A percentile compares a stretch with the other conserved stretches of the same genome.
Conservation (phyloP, 2,888 invertebrate genomes). For the Lepidochrysops patricia region DNA sequence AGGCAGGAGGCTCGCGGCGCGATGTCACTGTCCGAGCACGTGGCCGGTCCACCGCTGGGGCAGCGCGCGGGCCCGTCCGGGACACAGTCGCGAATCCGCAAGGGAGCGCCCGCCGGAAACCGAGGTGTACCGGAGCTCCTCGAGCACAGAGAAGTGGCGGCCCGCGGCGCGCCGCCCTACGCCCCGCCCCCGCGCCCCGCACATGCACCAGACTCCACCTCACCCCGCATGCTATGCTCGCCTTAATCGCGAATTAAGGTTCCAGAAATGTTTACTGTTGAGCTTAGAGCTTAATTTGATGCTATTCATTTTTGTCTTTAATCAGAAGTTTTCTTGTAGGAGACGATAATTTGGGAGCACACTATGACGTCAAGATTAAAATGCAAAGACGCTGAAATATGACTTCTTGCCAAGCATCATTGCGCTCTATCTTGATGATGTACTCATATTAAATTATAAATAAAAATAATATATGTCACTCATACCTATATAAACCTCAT, state of each 20-base stretch:
- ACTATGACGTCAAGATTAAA: background rate
- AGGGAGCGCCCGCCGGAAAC: slow-evolving; percentile 69
- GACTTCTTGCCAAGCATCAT: background rate
- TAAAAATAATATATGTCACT: too few relatives aligned
- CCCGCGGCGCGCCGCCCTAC: slow-evolving; percentile 58
- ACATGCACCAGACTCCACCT: slow-evolving; percentile 69
- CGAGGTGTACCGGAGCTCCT: slow-evolving; percentile 72
- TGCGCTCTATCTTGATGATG: background rate
- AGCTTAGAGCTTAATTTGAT: slow-evolving; percentile 66
- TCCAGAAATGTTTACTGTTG: slow-evolving; percentile 68
- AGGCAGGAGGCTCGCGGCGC: slow-evolving; percentile 32
- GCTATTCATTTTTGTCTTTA: slow-evolving; percentile 45
- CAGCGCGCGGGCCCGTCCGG: slow-evolving; percentile 48
- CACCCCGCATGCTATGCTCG: slow-evolving; percentile 71
- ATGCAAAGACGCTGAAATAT: too few relatives aligned
- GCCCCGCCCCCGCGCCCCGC: slow-evolving; percentile 41
- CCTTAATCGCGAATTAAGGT: slow-evolving; percentile 73
- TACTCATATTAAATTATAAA: too few relatives aligned
- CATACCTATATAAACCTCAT: too few relatives aligned
- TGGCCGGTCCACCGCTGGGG: slow-evolving; percentile 69
- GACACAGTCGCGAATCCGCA: slow-evolving; percentile 58
- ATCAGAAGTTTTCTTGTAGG: slow-evolving; percentile 8
- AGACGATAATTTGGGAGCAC: background rate
- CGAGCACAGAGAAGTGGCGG: slow-evolving; percentile 71
- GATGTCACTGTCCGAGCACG: slow-evolving; percentile 42